These are phyloP conservation scores for Platycnemis pennipes DNA, from an alignment of 2,888 invertebrate genomes.

Conservation along the genomic window DNA sequence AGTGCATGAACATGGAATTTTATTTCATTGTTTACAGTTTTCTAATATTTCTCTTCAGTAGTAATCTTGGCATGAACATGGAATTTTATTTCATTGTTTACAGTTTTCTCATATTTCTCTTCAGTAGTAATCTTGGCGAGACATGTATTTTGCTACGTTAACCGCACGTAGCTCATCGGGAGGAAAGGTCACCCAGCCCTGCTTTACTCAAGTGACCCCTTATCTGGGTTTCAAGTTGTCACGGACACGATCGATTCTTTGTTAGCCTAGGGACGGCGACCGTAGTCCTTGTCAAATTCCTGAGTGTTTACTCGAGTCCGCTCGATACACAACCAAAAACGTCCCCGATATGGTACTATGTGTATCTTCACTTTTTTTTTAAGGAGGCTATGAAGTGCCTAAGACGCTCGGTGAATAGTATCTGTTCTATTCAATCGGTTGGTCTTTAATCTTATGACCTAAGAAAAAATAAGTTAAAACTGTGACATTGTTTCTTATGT, in stretches of 20 bases:
- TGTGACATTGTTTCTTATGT: too few relatives aligned
- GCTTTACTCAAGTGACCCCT: neutral
- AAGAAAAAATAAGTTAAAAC: too few relatives aligned
- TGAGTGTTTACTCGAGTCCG: neutral
- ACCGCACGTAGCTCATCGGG: too few relatives aligned
- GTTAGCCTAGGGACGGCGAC: neutral
- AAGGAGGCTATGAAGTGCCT: neutral
- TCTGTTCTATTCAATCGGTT: neutral
- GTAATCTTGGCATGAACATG: too few relatives aligned
- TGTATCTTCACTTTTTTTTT: neutral
- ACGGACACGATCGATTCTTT: neutral
- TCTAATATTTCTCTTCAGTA: too few relatives aligned
- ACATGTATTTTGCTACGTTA: too few relatives aligned
- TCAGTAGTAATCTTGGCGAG: too few relatives aligned
- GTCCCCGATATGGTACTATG: neutral
- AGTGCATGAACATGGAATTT: too few relatives aligned
- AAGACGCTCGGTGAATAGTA: neutral
- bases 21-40: too few relatives aligned
- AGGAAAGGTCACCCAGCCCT: neutral
- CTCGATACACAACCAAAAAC: neutral
- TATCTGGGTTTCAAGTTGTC: neutral
- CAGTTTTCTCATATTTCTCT: too few relatives aligned
- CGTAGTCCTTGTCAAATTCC: neutral
- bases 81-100: too few relatives aligned
- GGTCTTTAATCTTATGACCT: too few relatives aligned